Percentiles rank a stretch among this genome's conserved stretches.
phyloP scores from a whole-genome alignment of 2,888 invertebrate genomes.

The Galeruca laticollis region DNA sequence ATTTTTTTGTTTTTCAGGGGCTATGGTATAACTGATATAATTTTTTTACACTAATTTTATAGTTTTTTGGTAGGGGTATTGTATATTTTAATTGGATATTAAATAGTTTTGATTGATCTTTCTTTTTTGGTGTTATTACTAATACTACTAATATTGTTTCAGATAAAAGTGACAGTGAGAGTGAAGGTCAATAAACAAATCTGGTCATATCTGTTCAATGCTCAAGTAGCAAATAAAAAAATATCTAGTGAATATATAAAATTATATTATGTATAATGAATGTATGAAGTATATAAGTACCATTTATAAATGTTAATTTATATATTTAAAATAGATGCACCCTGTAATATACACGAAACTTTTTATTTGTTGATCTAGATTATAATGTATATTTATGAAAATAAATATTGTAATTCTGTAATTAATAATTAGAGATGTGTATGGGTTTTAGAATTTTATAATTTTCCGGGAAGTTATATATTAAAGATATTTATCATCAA shows the following conservation, averaged over 20 bases:
- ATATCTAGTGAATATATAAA: conserved; percentile 52
- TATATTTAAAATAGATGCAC: conserved; percentile 17
- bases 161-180: conserved; percentile 96
- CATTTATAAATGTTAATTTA: conserved; percentile 37
- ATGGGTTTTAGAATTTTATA: background rate
- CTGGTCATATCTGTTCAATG: conserved; percentile 47
- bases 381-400: conserved; percentile 29
- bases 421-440: background rate
- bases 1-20: no score
- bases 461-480: background rate
- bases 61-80: no score
- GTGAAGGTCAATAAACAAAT: conserved; percentile 85
- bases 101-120: no score
- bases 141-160: conserved; percentile 64
- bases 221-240: conserved; percentile 53
- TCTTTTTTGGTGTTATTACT: background rate
- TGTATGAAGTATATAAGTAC: conserved; percentile 44
- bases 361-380: conserved; percentile 24
- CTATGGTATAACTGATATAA: no score
- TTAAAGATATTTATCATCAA: no score
- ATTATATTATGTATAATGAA: conserved; percentile 38
- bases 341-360: conserved; percentile 28
- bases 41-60: no score
- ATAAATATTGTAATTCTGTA: conserved; percentile 23
- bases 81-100: no score